phyloP scores from a whole-genome alignment of 2,797 vertebrate species.

The Lophius americanus region DNA sequence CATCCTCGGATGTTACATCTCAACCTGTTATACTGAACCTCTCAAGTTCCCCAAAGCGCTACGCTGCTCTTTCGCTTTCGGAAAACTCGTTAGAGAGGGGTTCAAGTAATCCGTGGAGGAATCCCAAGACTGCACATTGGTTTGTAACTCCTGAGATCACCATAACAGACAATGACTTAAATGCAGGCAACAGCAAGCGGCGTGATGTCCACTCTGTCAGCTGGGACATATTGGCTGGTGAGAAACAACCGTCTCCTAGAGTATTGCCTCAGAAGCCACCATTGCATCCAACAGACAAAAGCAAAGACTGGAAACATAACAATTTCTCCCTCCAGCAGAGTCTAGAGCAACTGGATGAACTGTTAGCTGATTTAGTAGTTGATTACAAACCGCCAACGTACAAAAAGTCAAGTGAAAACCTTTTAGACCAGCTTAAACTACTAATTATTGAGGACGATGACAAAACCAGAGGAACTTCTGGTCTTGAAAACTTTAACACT shows the following conservation, averaged over 20 bases:
- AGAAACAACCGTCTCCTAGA: constrained; percentile 60
- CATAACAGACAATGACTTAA: constrained; percentile 96
- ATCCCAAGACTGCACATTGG: constrained; percentile 85
- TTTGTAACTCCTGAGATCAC: constrained; percentile 97
- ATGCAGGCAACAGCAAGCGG: constrained; percentile 77
- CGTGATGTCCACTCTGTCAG: constrained; percentile 80
- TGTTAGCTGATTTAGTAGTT: constrained; percentile 93
- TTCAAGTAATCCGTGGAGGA: constrained; percentile 79
- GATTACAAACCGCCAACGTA: constrained; percentile 89
- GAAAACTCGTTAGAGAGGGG: constrained; percentile 92
- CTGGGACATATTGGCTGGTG: constrained; percentile 81
- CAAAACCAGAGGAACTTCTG: constrained; percentile 62
- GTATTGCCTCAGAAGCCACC: constrained; percentile 59
- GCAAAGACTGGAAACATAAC: constrained; percentile 83
- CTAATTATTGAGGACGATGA: constrained; percentile 83
- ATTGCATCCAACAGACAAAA: constrained; percentile 51
- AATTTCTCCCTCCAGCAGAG: constrained; percentile 90
- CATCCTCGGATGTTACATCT: constrained; percentile 83
- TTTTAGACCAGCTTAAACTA: constrained; percentile 89
- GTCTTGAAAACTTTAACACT: constrained; percentile 78
- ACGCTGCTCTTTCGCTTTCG: constrained; percentile 93
- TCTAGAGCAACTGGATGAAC: constrained; percentile 93
- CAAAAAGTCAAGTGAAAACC: constrained; percentile 80
- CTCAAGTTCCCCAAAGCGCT: constrained; percentile 94
- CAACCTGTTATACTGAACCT: constrained; percentile 93